Percentiles rank a stretch among this genome's conserved stretches.
Conservation (phyloP, 2,113 vertebrate species). For the Triplophysa dalaica region DNA sequence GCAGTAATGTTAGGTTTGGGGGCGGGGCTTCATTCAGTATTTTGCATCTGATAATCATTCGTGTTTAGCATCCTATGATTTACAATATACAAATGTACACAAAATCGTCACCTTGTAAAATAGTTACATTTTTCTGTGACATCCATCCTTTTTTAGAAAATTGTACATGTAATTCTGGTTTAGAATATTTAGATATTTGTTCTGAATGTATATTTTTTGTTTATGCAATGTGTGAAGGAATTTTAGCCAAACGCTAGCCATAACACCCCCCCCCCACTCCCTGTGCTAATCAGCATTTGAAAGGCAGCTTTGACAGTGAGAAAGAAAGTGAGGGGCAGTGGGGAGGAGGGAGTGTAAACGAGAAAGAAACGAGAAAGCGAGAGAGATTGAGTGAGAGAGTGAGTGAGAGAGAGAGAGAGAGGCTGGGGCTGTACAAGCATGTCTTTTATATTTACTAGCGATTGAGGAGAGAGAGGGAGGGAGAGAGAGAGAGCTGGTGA, state of each 20-base stretch:
- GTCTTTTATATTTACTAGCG: constrained; percentile 83
- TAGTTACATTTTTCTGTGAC: no score
- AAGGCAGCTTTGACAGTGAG: constrained; percentile 83
- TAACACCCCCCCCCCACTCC: constrained; percentile 55
- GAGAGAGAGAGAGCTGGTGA: constrained; percentile 63
- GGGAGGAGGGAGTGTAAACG: constrained; percentile 71
- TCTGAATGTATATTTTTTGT: constrained; percentile 39
- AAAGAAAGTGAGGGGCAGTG: constrained; percentile 73
- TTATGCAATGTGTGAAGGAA: constrained; percentile 72
- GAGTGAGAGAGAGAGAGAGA: constrained; percentile 61
- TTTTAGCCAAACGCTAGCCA: constrained; percentile 66
- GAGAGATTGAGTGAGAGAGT: constrained; percentile 64
- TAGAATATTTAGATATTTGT: no score
- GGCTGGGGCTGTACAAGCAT: constrained; percentile 78
- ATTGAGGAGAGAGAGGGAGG: constrained; percentile 61
- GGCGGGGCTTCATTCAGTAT: no score
- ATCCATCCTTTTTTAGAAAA: no score
- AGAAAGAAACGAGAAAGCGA: constrained; percentile 62
- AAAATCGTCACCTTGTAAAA: no score
- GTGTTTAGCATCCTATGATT: no score
- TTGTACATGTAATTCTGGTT: no score
- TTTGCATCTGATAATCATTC: no score
- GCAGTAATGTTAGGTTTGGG: no score
- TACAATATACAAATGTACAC: no score
- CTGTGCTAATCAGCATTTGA: constrained; percentile 81